Evolutionary conservation across 2,888 invertebrate species (phyloP).

Genomic region (Synergus laeviventris): DNA sequence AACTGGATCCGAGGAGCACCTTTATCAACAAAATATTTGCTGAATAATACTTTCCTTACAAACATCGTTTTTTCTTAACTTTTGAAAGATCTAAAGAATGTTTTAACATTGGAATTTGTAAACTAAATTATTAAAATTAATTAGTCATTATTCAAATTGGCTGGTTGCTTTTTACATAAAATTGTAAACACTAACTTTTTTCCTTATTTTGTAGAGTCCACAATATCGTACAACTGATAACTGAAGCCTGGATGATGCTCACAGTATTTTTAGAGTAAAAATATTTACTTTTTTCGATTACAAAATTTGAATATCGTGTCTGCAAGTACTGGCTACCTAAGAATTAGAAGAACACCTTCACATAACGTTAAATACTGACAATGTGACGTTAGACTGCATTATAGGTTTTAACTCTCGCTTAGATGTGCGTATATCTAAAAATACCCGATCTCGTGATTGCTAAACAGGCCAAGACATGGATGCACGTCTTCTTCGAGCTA

Average conservation of each 20-base stretch:
- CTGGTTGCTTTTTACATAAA: neutral
- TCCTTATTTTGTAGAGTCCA: neutral
- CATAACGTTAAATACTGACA: neutral
- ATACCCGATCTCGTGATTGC: conserved; percentile 50
- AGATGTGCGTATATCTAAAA: conserved; percentile 43
- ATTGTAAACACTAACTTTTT: neutral
- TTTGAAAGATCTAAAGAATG: neutral
- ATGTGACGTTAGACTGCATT: conserved; percentile 13
- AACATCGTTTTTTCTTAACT: neutral
- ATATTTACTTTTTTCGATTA: neutral
- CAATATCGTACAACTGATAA: neutral
- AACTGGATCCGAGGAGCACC: neutral
- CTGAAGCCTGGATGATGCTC: neutral
- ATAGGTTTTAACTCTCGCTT: conserved; percentile 7
- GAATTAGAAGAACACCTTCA: neutral
- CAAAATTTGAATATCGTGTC: neutral
- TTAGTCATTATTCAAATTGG: neutral
- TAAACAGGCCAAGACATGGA: conserved; percentile 50
- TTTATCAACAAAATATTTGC: neutral
- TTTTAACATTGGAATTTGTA: too few relatives aligned
- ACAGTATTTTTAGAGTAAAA: neutral
- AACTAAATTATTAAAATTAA: neutral
- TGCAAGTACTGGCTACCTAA: neutral
- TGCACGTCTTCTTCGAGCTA: conserved; percentile 26
- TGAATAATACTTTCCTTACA: neutral